Evolutionary conservation across 37 sponge, comb jelly and placozoan species (phyloP), one percentile per base, ranked within the genome.

Genomic region (Ephydatia muelleri): DNA sequence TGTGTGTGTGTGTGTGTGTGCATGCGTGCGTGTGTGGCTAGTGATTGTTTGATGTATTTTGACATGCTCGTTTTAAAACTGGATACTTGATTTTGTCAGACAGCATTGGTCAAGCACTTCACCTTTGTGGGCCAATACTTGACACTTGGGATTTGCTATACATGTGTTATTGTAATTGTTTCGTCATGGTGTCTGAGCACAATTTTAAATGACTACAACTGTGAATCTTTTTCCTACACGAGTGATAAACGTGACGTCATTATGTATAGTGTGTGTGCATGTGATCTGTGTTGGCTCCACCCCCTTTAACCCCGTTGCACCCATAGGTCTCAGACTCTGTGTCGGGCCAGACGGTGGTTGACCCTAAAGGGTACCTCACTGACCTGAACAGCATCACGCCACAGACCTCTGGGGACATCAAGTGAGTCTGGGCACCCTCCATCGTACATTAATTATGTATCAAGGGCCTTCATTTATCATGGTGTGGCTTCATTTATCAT

Each of bases 301-400:
- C 19, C 25, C 78, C 66, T 40, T 30, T 21, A 1, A 14, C 33
- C 38, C 16, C 29, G n/a, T 14, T 77, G 29, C 2, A 31, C 38
- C 30, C 31, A 28, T 82, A 97, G 98, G 94, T 95, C 12, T 98
- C 99, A 16, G 99, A 98, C 71, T 96, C 97, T 32, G 99, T 98
- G 16, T 85, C 93, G 11, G 99, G 99, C 0, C 99, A 98, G 86
- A 98, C 99, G 21, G 99, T 98, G 77, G 97, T 98, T 34, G 99
- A 98, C 64, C 99, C 99, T 19, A 98, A 96, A 79, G 97, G 99
- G 11, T 98, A 96, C 72, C 86, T 96, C 38, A 98, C 99, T 72
- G 99, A 98, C 67, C 90, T 98, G 69, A 96, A 98, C 86, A 94
- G 93, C 73, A 93, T 94, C 72, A 94, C 97, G 68, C 97, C 99